A percentile compares a stretch with the other conserved stretches of the same genome.
Conservation (phyloP, 1,140 invertebrate genomes). For the Aphaenogaster ashmeadi region DNA sequence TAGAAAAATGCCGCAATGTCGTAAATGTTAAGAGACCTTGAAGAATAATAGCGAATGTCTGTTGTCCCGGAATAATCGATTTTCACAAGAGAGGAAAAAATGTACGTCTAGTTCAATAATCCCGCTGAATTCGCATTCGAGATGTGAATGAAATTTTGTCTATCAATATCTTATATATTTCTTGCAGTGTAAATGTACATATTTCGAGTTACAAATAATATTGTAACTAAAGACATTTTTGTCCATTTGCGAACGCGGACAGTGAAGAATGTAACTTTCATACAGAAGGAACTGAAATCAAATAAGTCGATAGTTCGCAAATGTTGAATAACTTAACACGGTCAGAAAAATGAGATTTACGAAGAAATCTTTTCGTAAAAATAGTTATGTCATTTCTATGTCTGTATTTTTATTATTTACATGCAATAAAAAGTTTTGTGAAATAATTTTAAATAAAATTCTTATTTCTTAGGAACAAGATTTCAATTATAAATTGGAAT, state of each 20-base stretch:
- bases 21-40: slow-evolving; percentile 15
- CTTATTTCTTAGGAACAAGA: not conserved
- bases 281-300: slow-evolving; percentile 47
- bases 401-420: not conserved
- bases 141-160: not conserved
- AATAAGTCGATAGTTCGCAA: slow-evolving; percentile 30
- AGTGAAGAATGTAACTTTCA: slow-evolving; percentile 57
- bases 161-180: slow-evolving; percentile 31
- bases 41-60: not conserved
- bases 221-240: slow-evolving; percentile 24
- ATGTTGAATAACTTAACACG: slow-evolving; percentile 34
- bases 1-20: not conserved
- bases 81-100: not conserved
- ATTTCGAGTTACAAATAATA: slow-evolving; percentile 60
- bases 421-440: not conserved
- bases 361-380: not conserved
- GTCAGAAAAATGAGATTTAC: not conserved
- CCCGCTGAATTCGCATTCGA: not conserved
- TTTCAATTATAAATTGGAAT: not conserved
- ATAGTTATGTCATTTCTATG: not conserved
- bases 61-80: not conserved
- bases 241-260: not conserved
- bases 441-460: slow-evolving; percentile 8
- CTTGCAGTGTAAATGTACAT: slow-evolving; percentile 34
- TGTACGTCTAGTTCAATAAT: not conserved